phyloP scores from a whole-genome alignment of 2,888 invertebrate species.

The Amblyteles armatorius region DNA sequence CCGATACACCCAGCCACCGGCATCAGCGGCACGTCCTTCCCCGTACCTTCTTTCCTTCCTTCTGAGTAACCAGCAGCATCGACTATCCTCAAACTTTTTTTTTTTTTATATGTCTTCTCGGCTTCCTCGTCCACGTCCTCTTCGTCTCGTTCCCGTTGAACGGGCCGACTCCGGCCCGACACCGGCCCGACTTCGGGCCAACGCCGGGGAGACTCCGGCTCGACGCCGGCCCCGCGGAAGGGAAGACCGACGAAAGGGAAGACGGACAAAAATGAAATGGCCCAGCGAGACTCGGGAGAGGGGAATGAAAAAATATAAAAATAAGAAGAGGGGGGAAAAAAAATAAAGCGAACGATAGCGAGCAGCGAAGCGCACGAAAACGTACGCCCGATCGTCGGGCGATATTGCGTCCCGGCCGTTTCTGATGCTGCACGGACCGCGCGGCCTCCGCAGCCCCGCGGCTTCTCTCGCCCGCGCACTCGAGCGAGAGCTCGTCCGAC shows the following conservation, averaged over 20 bases:
- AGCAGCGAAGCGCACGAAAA: slow-evolving; percentile 43
- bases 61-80: slow-evolving; percentile 24
- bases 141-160: slow-evolving; percentile 25
- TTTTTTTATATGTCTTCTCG: not conserved
- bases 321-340: slow-evolving; percentile 4
- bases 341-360: slow-evolving; percentile 23
- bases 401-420: slow-evolving; percentile 47
- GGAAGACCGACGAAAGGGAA: slow-evolving; percentile 39
- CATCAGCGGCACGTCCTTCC: slow-evolving; percentile 59
- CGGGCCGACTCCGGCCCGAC: not conserved
- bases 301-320: not conserved
- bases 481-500: slow-evolving; percentile 54
- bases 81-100: not conserved
- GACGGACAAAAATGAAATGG: slow-evolving; percentile 37
- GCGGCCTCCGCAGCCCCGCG: slow-evolving; percentile 33
- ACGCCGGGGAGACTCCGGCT: not conserved
- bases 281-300: not conserved
- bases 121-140: slow-evolving; percentile 21
- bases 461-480: slow-evolving; percentile 56
- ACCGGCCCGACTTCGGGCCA: not conserved
- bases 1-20: slow-evolving; percentile 48
- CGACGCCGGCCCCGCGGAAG: slow-evolving; percentile 18
- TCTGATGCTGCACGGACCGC: slow-evolving; percentile 32
- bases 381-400: slow-evolving; percentile 52
- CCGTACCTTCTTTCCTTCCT: slow-evolving; percentile 50